phyloP scores from a whole-genome alignment of 2,888 invertebrate genomes.

The Linnaemya tessellans region DNA sequence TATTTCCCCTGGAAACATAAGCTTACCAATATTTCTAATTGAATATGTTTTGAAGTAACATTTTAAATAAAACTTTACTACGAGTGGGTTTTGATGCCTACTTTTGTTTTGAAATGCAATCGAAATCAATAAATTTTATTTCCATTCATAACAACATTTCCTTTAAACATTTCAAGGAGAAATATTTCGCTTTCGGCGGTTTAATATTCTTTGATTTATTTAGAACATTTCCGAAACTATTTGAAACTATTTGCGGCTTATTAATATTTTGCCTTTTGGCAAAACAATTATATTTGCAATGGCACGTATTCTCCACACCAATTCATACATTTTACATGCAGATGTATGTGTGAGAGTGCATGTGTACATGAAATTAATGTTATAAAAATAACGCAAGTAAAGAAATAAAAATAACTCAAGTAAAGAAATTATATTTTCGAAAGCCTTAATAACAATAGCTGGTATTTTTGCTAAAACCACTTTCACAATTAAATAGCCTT shows the following conservation, averaged over 20 bases:
- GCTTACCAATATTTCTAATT: no score
- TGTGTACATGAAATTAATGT: neutral
- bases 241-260: conserved; percentile 34
- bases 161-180: neutral
- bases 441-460: neutral
- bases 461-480: conserved; percentile 47
- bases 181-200: neutral
- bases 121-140: no score
- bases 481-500: conserved; percentile 62
- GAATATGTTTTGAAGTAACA: no score
- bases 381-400: neutral
- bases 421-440: neutral
- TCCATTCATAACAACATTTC: neutral
- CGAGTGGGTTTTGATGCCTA: no score
- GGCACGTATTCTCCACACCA: neutral
- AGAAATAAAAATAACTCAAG: neutral
- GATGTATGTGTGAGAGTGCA: no score
- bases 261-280: conserved; percentile 41
- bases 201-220: conserved; percentile 22
- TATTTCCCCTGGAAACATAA: no score
- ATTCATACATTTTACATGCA: neutral
- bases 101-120: no score
- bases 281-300: neutral
- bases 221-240: neutral
- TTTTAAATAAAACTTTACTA: no score